Percentiles rank a stretch among this genome's conserved stretches.
Conservation (phyloP, 2,113 vertebrate species). For the Ranitomeya variabilis region DNA sequence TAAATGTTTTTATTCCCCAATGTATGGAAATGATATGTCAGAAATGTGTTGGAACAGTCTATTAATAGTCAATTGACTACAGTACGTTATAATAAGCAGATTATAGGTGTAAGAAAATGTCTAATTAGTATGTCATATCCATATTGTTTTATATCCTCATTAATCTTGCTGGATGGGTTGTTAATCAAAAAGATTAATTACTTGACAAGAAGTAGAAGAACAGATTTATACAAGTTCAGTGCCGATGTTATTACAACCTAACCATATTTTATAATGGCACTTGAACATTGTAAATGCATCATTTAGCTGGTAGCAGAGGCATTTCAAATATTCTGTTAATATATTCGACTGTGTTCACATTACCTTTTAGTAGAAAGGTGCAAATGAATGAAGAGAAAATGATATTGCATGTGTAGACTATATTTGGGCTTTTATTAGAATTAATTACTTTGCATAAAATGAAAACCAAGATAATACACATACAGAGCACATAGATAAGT, state of each 20-base stretch:
- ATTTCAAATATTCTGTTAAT: background rate
- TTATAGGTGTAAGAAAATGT: constrained; percentile 46
- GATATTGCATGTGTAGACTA: too few relatives aligned
- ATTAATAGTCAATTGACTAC: constrained; percentile 35
- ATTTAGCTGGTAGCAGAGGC: constrained; percentile 3
- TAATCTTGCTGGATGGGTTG: constrained; percentile 46
- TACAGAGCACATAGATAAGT: too few relatives aligned
- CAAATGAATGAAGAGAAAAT: too few relatives aligned
- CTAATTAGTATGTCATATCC: constrained; percentile 49
- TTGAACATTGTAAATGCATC: constrained; percentile 13
- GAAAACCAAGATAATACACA: too few relatives aligned
- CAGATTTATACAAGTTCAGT: constrained; percentile 31
- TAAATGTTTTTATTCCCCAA: constrained; percentile 11
- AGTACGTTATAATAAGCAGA: constrained; percentile 37
- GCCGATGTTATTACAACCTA: constrained; percentile 16
- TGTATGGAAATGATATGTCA: constrained; percentile 1
- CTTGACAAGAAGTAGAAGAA: constrained; percentile 47
- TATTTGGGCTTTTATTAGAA: too few relatives aligned
- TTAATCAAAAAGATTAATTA: constrained; percentile 47
- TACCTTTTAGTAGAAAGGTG: background rate
- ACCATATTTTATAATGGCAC: constrained; percentile 27
- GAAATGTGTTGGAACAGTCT: constrained; percentile 14
- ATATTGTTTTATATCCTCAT: constrained; percentile 54
- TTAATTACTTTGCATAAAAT: too few relatives aligned
- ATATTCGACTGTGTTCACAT: background rate